These are phyloP conservation scores for Anolis carolinensis DNA, from an alignment of 2,113 vertebrate species.

Conservation along the genomic window DNA sequence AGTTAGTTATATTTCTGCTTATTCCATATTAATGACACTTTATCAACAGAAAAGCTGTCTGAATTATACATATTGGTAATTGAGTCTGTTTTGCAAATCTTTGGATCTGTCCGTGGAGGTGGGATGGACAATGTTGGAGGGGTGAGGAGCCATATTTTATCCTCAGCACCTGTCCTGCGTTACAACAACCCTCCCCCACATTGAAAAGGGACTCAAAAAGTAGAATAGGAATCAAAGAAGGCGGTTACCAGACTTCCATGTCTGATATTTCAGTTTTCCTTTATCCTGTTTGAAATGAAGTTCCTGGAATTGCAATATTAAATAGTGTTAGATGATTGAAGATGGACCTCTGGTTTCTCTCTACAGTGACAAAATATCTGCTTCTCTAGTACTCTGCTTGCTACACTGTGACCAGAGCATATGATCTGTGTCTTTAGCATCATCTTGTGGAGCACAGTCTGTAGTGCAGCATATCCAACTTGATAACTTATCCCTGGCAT, in stretches of 20 bases:
- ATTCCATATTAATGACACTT: too few relatives aligned
- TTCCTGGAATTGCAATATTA: neutral
- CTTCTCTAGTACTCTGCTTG: neutral
- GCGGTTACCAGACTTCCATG: too few relatives aligned
- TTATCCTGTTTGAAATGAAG: too few relatives aligned
- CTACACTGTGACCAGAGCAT: too few relatives aligned
- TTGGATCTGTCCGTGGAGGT: neutral
- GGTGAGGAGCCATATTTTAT: too few relatives aligned
- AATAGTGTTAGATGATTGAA: neutral
- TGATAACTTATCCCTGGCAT: neutral
- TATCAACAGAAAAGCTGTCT: neutral
- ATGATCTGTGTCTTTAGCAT: slow-evolving; percentile 31
- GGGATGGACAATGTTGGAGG: neutral
- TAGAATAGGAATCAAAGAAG: too few relatives aligned
- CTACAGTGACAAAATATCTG: neutral
- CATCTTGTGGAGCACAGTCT: slow-evolving; percentile 47
- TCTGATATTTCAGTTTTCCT: too few relatives aligned
- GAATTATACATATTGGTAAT: neutral
- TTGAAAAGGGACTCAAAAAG: too few relatives aligned
- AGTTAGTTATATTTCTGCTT: neutral
- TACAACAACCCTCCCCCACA: too few relatives aligned
- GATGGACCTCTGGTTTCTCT: neutral
- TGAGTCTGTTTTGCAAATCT: neutral
- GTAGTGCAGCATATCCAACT: neutral
- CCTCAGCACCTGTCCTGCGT: too few relatives aligned